Conservation (phyloP, 2,888 invertebrate genomes). For the Apotomis turbidana region DNA sequence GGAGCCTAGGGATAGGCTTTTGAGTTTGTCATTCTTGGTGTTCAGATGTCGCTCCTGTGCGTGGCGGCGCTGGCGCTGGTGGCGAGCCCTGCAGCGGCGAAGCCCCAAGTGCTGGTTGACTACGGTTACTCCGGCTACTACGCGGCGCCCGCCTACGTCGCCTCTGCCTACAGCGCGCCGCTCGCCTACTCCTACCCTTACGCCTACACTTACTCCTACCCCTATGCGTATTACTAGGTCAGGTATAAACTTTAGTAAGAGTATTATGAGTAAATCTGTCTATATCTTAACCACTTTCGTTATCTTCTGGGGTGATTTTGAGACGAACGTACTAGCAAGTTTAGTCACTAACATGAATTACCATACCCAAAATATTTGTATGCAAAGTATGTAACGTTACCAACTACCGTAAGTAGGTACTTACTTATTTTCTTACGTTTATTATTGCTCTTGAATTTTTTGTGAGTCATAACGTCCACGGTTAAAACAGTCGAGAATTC, state of each 20-base stretch:
- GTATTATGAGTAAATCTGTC: slow-evolving; percentile 6
- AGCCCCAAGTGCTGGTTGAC: slow-evolving; percentile 74
- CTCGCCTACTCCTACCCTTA: slow-evolving; percentile 73
- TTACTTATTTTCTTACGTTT: no score
- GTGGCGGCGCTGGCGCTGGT: slow-evolving; percentile 60
- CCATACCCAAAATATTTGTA: not conserved
- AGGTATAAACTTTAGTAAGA: not conserved
- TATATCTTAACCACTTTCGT: not conserved
- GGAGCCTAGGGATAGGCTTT: not conserved
- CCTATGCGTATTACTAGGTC: slow-evolving; percentile 64
- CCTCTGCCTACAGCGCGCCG: slow-evolving; percentile 63
- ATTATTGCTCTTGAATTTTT: no score
- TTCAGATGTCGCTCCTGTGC: slow-evolving; percentile 62
- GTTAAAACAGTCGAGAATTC: no score
- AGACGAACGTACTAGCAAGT: no score
- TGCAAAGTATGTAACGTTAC: no score
- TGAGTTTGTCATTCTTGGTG: not conserved
- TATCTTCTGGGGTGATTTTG: not conserved
- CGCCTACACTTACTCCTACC: slow-evolving; percentile 73
- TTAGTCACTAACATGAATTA: not conserved
- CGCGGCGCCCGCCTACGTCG: slow-evolving; percentile 64
- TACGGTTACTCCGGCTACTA: slow-evolving; percentile 66
- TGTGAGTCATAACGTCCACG: no score
- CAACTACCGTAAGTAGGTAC: no score
- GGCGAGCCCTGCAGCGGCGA: slow-evolving; percentile 60